Percentiles rank a stretch among this genome's conserved stretches.
These are phyloP conservation scores for Malthinus flaveolus DNA, from an alignment of 2,888 invertebrate genomes.

Conservation along the genomic window DNA sequence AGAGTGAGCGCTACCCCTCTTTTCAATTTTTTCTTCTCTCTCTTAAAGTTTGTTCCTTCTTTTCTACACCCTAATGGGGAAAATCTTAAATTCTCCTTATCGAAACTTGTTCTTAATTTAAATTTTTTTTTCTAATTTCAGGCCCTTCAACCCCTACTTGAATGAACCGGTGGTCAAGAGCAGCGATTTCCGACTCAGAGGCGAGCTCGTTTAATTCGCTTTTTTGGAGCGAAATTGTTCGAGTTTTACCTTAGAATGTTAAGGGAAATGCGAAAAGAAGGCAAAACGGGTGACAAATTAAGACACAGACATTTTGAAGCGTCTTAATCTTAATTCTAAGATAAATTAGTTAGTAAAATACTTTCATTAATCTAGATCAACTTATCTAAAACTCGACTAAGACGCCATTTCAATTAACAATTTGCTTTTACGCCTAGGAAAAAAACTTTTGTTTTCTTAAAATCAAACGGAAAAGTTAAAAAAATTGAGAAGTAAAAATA, in stretches of 20 bases:
- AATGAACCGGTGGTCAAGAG: too few relatives aligned
- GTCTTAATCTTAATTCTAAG: conserved; percentile 56
- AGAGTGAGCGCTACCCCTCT: conserved; percentile 27
- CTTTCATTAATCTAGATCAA: conserved; percentile 58
- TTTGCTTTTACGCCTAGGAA: conserved; percentile 1
- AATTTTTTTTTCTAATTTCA: too few relatives aligned
- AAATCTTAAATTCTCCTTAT: not conserved
- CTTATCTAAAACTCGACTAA: conserved; percentile 47
- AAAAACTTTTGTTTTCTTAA: too few relatives aligned
- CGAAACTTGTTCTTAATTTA: too few relatives aligned
- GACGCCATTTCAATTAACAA: conserved; percentile 38
- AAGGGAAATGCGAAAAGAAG: conserved; percentile 23
- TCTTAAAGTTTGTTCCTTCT: conserved; percentile 18
- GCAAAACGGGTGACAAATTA: conserved; percentile 51
- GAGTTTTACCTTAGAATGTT: not conserved
- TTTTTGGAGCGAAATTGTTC: not conserved
- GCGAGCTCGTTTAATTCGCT: not conserved
- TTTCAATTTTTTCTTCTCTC: conserved; percentile 29
- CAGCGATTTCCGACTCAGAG: not conserved
- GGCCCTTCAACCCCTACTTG: too few relatives aligned
- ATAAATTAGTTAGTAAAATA: conserved; percentile 56
- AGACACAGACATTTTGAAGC: conserved; percentile 54
- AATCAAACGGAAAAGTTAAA: too few relatives aligned
- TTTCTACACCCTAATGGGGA: conserved; percentile 17
- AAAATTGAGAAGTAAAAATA: too few relatives aligned